A percentile compares a stretch with the other conserved stretches of the same genome.
These are phyloP conservation scores for Paralichthys olivaceus DNA, from an alignment of 2,113 vertebrate genomes.

Conservation along the genomic window DNA sequence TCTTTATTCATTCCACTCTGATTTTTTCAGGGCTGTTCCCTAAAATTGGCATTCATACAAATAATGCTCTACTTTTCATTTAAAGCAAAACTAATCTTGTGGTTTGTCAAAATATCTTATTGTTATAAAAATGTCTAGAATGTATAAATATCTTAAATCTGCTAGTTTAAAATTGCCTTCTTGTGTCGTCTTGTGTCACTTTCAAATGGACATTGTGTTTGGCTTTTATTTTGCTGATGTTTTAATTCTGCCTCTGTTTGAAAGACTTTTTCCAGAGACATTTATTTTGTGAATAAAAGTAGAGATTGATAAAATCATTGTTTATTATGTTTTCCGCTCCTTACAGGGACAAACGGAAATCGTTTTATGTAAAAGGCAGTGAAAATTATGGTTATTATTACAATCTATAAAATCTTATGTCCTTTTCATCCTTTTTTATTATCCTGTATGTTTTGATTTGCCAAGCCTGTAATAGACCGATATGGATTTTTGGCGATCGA, in stretches of 20 bases:
- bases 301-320: too few species aligned
- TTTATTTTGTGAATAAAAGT: too few species aligned
- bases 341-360: slow-evolving; percentile 6
- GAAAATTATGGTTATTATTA: background rate
- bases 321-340: background rate
- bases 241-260: too few species aligned
- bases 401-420: background rate
- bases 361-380: background rate
- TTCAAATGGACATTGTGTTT: too few species aligned
- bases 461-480: background rate
- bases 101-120: background rate
- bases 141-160: background rate
- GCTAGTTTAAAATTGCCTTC: too few species aligned
- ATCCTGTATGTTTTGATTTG: background rate
- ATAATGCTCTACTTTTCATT: background rate
- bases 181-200: too few species aligned
- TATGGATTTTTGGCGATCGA: too few species aligned
- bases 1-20: slow-evolving; percentile 7
- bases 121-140: background rate
- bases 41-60: background rate
- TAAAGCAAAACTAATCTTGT: background rate
- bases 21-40: slow-evolving; percentile 5
- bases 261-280: too few species aligned
- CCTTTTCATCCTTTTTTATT: background rate
- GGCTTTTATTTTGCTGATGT: too few species aligned